Percentiles rank a stretch among this genome's conserved stretches.
phyloP scores from a whole-genome alignment of 2,888 invertebrate genomes.

The Ophioninae sp. region DNA sequence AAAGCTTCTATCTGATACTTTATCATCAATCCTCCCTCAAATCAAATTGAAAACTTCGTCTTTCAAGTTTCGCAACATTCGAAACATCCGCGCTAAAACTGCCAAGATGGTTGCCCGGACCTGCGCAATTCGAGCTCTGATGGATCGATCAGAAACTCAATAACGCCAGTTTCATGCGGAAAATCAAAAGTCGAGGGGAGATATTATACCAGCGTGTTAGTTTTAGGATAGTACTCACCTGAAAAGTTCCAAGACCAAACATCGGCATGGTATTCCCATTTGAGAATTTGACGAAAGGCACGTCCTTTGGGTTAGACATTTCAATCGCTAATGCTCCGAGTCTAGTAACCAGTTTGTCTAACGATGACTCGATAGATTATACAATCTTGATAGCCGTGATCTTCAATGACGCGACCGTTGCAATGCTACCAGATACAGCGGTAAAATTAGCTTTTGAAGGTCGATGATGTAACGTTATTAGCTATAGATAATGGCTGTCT shows the following conservation, averaged over 20 bases:
- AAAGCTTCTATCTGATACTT: too few relatives aligned
- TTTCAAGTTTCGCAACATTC: too few relatives aligned
- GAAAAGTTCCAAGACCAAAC: constrained; percentile 80
- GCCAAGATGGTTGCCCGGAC: not conserved
- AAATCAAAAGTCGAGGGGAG: not conserved
- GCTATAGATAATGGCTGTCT: too few relatives aligned
- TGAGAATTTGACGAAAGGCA: constrained; percentile 75
- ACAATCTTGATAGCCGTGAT: constrained; percentile 20
- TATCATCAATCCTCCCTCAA: too few relatives aligned
- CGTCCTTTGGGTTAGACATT: constrained; percentile 48
- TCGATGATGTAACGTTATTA: too few relatives aligned
- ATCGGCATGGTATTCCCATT: constrained; percentile 79
- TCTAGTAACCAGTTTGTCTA: not conserved
- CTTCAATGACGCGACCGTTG: not conserved
- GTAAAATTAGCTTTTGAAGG: too few relatives aligned
- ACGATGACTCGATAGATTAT: not conserved
- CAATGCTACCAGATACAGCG: too few relatives aligned
- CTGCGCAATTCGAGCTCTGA: not conserved
- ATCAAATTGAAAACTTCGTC: too few relatives aligned
- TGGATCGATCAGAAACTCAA: not conserved
- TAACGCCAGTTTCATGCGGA: not conserved
- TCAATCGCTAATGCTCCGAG: not conserved
- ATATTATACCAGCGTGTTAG: not conserved
- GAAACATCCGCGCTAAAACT: constrained; percentile 8
- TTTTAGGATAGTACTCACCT: constrained; percentile 69